Evolutionary conservation across 2,888 invertebrate species (phyloP).

Genomic region (Xanthorhoe spadicearia): DNA sequence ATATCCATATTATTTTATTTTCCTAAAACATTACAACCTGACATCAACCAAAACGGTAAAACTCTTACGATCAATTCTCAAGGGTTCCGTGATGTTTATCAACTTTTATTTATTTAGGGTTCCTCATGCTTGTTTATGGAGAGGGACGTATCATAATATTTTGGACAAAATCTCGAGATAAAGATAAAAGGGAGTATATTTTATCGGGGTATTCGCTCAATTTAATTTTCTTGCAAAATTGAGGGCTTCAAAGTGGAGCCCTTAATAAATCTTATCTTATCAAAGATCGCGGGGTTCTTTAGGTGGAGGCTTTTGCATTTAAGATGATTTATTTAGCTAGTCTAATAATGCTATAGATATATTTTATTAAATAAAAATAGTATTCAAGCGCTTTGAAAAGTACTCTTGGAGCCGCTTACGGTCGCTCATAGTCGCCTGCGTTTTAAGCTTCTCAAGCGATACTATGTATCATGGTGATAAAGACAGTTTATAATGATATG

Average conservation of each 20-base stretch:
- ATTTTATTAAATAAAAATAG: no score
- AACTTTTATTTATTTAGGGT: slow-evolving; percentile 44
- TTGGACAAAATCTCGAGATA: slow-evolving; percentile 33
- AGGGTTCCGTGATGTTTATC: slow-evolving; percentile 44
- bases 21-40: slow-evolving; percentile 18
- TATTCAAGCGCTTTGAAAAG: no score
- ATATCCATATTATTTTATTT: no score
- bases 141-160: slow-evolving; percentile 35
- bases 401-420: no score
- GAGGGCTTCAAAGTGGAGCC: slow-evolving; percentile 26
- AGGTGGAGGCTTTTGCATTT: background rate
- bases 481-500: no score
- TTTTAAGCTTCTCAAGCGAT: no score
- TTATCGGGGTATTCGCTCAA: slow-evolving; percentile 26
- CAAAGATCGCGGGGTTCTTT: slow-evolving; percentile 1
- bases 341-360: no score
- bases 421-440: no score
- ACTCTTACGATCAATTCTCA: slow-evolving; percentile 39
- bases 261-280: slow-evolving; percentile 28
- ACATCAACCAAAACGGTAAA: slow-evolving; percentile 26
- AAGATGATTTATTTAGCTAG: background rate
- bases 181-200: slow-evolving; percentile 27
- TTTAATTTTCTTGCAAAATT: slow-evolving; percentile 33
- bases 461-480: no score
- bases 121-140: slow-evolving; percentile 39